These are phyloP conservation scores for Aphidoletes aphidimyza DNA, from an alignment of 2,888 invertebrate species.

Conservation along the genomic window DNA sequence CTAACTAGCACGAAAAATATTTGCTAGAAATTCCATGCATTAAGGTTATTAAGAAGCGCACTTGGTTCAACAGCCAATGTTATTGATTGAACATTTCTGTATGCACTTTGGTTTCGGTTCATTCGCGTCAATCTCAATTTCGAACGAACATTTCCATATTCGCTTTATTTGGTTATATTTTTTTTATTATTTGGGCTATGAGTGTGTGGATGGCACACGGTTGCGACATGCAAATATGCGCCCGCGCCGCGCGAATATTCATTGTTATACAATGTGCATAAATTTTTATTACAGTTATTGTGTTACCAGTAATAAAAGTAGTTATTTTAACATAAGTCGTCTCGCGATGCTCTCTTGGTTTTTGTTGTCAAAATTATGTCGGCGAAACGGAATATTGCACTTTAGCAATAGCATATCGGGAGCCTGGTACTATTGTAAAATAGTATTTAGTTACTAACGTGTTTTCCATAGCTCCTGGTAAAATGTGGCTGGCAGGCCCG, in stretches of 20 bases:
- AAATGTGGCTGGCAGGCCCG: neutral
- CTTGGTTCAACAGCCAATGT: neutral
- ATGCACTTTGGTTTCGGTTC: constrained; percentile 23
- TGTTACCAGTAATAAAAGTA: constrained; percentile 49
- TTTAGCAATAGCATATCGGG: neutral
- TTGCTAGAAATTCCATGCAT: neutral
- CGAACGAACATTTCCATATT: neutral
- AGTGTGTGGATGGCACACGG: neutral
- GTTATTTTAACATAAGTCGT: constrained; percentile 46
- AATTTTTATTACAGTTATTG: constrained; percentile 27
- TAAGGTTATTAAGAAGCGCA: neutral
- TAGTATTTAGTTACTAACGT: neutral
- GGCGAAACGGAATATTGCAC: constrained; percentile 7
- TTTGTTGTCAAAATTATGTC: constrained; percentile 44
- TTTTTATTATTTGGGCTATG: too few species aligned
- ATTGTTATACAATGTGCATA: constrained; percentile 37
- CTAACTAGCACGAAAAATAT: neutral
- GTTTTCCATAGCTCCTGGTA: neutral
- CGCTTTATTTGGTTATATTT: neutral
- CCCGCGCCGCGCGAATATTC: neutral
- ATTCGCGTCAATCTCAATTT: constrained; percentile 34
- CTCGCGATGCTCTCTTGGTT: constrained; percentile 19
- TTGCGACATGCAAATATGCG: neutral
- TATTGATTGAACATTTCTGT: constrained; percentile 30
- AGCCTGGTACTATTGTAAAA: neutral